Evolutionary conservation across 92 coral and sea anemone species (phyloP).

Genomic region (Porites evermanni): DNA sequence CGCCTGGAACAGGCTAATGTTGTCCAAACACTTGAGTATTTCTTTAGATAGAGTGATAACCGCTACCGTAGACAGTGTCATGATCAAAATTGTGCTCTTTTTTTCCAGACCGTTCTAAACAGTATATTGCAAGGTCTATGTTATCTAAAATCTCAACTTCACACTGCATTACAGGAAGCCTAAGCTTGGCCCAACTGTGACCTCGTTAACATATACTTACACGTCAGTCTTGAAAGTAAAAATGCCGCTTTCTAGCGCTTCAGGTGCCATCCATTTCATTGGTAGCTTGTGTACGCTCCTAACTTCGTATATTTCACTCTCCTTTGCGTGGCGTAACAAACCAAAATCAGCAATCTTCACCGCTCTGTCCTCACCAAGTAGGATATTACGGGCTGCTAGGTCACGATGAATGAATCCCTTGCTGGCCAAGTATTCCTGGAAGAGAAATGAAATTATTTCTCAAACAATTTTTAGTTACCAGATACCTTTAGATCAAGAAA

Average conservation of each 20-base stretch:
- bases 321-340: slow-evolving; percentile 2
- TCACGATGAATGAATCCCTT: slow-evolving; percentile 39
- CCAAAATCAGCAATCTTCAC: slow-evolving; percentile 46
- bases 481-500: neutral
- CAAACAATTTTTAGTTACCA: neutral
- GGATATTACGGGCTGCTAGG: slow-evolving; percentile 39
- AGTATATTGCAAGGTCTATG: too few relatives aligned
- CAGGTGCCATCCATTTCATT: neutral
- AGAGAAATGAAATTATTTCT: neutral
- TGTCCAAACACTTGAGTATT: too few relatives aligned
- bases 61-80: too few relatives aligned
- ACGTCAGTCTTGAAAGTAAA: neutral
- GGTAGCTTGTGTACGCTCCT: neutral
- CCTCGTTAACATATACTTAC: neutral
- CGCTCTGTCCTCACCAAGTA: slow-evolving; percentile 27
- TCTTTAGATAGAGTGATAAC: too few relatives aligned
- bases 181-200: too few relatives aligned
- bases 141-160: too few relatives aligned
- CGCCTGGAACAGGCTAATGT: too few relatives aligned
- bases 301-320: neutral
- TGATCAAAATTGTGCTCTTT: too few relatives aligned
- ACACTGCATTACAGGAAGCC: too few relatives aligned
- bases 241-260: neutral
- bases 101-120: too few relatives aligned
- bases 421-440: slow-evolving; percentile 26